Evolutionary conservation across 1,140 invertebrate species (phyloP).

Genomic region (Hylyphantes graminicola): DNA sequence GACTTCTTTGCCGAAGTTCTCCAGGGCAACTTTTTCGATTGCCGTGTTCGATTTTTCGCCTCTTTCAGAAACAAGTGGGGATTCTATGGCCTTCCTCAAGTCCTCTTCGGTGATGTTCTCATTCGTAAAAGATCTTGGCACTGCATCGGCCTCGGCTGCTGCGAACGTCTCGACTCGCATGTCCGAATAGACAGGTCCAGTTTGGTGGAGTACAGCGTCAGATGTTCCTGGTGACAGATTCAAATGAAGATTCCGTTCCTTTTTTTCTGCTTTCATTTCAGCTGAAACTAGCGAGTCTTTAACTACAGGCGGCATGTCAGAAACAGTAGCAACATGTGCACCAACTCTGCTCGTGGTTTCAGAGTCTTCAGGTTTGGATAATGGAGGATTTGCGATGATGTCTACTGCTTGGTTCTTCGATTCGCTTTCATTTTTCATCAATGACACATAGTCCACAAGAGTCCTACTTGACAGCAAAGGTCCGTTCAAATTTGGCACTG

Average conservation of each 20-base stretch:
- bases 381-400: neutral
- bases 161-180: neutral
- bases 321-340: neutral
- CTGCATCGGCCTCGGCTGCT: neutral
- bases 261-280: too few species aligned
- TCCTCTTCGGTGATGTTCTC: too few species aligned
- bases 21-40: constrained; percentile 1
- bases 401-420: neutral
- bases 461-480: neutral
- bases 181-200: neutral
- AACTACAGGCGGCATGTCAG: neutral
- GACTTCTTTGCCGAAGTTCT: constrained; percentile 29
- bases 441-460: too few species aligned
- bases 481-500: neutral
- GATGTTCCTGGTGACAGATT: neutral
- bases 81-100: too few species aligned
- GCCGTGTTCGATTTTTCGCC: neutral
- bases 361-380: neutral
- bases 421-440: neutral
- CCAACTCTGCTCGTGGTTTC: neutral
- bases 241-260: neutral
- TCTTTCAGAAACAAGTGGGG: too few species aligned
- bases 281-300: too few species aligned
- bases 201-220: neutral
- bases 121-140: too few species aligned